These are phyloP conservation scores for Spinus olivaceus DNA, from an alignment of 2,797 vertebrate species.

Conservation along the genomic window DNA sequence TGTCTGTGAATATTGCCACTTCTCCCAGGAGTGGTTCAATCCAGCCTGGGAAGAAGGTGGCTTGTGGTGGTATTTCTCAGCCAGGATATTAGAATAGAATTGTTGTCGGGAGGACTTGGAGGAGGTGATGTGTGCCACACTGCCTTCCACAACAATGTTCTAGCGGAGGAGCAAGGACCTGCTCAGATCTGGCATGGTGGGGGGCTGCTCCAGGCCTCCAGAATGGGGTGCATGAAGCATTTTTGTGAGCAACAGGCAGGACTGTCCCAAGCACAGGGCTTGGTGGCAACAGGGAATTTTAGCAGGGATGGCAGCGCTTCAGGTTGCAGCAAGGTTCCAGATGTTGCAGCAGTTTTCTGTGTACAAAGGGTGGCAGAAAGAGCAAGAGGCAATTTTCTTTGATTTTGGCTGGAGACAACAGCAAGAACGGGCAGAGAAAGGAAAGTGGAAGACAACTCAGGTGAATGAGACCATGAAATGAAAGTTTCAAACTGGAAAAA, in stretches of 20 bases:
- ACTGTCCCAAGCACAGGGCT: background rate
- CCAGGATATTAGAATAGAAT: background rate
- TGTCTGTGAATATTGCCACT: background rate
- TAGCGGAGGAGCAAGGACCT: background rate
- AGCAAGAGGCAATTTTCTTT: background rate
- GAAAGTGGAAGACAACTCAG: background rate
- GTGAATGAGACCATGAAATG: background rate
- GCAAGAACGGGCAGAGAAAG: background rate
- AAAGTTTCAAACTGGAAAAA: background rate
- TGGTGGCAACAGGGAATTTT: background rate
- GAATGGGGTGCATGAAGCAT: background rate
- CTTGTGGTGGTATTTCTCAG: background rate
- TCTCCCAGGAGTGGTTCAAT: background rate
- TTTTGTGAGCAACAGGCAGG: background rate
- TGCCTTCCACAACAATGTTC: background rate
- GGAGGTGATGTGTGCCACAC: background rate
- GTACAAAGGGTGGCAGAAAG: background rate
- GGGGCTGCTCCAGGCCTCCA: background rate
- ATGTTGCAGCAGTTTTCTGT: background rate
- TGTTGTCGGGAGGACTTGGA: background rate
- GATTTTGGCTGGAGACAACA: background rate
- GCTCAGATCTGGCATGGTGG: background rate
- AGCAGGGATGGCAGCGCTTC: fast-evolving
- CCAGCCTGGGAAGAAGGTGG: background rate
- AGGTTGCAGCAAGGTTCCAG: background rate